These are phyloP conservation scores for Gastrophryne carolinensis DNA, from an alignment of 2,797 vertebrate species.

Conservation along the genomic window DNA sequence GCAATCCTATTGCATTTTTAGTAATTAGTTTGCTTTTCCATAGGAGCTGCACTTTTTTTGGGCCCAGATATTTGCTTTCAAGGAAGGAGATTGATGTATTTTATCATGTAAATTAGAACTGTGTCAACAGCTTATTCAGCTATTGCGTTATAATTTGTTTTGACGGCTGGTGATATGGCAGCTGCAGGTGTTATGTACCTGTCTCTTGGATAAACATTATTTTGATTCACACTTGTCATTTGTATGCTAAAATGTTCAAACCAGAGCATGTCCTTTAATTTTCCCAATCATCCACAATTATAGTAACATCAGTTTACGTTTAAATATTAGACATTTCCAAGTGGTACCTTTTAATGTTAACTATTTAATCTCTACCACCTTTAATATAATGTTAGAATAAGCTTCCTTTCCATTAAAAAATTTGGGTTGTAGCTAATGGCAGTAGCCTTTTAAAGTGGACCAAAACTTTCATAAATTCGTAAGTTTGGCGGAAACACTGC, in stretches of 20 bases:
- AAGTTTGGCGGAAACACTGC: too few species aligned
- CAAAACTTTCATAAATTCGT: too few species aligned
- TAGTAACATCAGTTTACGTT: conserved; percentile 36
- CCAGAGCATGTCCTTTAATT: conserved; percentile 3
- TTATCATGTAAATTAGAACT: conserved; percentile 5
- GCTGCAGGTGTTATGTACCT: conserved; percentile 26
- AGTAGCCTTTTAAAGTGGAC: too few species aligned
- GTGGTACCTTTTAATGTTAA: neutral
- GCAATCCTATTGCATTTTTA: too few species aligned
- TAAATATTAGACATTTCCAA: conserved; percentile 26
- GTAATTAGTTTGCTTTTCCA: too few species aligned
- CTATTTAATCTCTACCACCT: too few species aligned
- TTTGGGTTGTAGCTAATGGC: too few species aligned
- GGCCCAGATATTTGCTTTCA: too few species aligned
- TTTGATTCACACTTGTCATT: conserved; percentile 46
- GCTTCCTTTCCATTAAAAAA: too few species aligned
- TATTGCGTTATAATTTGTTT: conserved; percentile 20
- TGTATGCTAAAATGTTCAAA: conserved; percentile 40
- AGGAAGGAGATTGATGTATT: neutral
- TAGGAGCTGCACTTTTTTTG: too few species aligned
- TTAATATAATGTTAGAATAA: too few species aligned
- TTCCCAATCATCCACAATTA: conserved; percentile 35
- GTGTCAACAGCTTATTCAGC: conserved; percentile 33
- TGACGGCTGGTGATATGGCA: conserved; percentile 26
- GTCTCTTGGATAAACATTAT: conserved; percentile 28